Evolutionary conservation across 2,113 vertebrate genomes (phyloP), one percentile per base, ranked within the genome.

Genomic region (Stegastes partitus): DNA sequence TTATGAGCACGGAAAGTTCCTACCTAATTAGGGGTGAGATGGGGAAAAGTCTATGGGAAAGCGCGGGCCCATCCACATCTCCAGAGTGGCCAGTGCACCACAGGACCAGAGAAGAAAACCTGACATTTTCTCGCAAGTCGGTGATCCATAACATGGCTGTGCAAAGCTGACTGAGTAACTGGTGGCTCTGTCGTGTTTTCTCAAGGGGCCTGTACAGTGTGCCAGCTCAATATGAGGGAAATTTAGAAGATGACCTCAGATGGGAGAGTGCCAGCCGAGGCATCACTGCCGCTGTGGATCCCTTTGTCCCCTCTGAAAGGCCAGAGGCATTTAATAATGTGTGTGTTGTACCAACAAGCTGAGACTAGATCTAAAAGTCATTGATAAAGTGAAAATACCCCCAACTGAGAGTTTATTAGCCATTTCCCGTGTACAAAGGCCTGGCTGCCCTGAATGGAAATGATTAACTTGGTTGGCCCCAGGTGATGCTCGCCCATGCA

Each of bases 1-100:
- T 92, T 74, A 89, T 77, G 71, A 91, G 91, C 70, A 82, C 5
- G 92, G 93, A 93, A 93, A 90, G 87, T 93, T 93, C 86, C 89
- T 88, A 47, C 70, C 67, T 92, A 91, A 93, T 93, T 94, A 90
- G 78, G 88, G 88, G 77, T 86, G 78, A 18, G 21, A 90, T 83
- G 70, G 74, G 88, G 79, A 73, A 86, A 84, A 84, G 67, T 79
- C 76, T 89, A 81, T 81, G 80, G 84, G 84, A 87, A 89, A 89
- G 44, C 18, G 21, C 69, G 57, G 64, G 66, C 49, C 74, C 22
- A 47, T 84, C 83, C 70, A 73, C 82, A 89, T 84, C 82, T 78
- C 72, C 4, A 63, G 66, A 82, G 67, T 31, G 47, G 74, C 74
- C 16, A 2, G 71, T 68, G 71, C 82, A 86, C 81, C 69, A 18